Base-by-base conservation (phyloP, 1,140 invertebrate species). In the Ephestia elutella region DNA sequence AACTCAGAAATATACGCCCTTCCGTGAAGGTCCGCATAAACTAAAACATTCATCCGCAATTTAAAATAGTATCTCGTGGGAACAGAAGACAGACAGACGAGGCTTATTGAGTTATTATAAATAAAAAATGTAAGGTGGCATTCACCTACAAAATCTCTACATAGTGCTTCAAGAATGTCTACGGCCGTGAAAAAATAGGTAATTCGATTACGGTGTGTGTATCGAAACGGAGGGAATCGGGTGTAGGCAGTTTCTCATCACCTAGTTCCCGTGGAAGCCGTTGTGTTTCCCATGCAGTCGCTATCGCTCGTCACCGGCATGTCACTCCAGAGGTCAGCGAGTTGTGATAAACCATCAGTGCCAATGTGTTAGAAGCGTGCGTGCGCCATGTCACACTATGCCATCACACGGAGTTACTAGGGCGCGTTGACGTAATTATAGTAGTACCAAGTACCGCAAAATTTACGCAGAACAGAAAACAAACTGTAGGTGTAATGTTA, bases 261-360 rank as follows among this genome's bases (percentile, higher is more conserved):
- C 62, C 70, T 66, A 68, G 68, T 82, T 82, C 80, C 73, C 80
- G 80, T 79, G 69, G 3, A 35, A 35, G 3, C 53, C 21, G 63
- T 70, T 61, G 64, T 68, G 74, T 79, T 80, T 80, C 80, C 76
- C 78, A 80, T 75, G 66, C 62, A 71, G 65, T 72, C 32, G 32
- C 32, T 78, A 78, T 78, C 75, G 63, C 59, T 54, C 30, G 61
- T 53, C 73, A 35, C 13, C 8, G 32, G 8, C 9, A 9, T 35
- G 32, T 35, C 32, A 35, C 3, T 10, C 9, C 32, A 35, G 32
- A 78, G 75, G 74, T 77, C 73, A 75, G 64, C 75, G 63, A 59
- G 63, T 71, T 57, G n/a, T 59, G 75, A 82, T 82, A 82, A 82
- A 73, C 67, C 44, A 70, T 63, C 65, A 48, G 58, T 62, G 62